A percentile compares a stretch with the other conserved stretches of the same genome.
Evolutionary conservation across 2,113 vertebrate species (phyloP).

Genomic region (Podarcis muralis): DNA sequence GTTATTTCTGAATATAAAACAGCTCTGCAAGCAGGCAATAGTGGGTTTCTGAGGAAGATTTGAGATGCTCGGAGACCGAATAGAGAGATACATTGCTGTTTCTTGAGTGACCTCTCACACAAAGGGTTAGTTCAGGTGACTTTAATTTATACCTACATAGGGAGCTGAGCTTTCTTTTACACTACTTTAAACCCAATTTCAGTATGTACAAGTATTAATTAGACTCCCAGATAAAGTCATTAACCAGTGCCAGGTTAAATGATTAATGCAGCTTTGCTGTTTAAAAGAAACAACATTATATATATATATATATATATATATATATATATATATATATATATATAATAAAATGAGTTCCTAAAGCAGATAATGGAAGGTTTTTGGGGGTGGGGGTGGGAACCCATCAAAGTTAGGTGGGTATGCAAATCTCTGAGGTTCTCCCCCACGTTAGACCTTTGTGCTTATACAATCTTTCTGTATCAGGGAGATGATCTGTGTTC

Average conservation of each 20-base stretch:
- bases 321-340: too few relatives aligned
- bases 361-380: neutral
- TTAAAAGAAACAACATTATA: neutral
- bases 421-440: neutral
- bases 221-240: neutral
- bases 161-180: neutral
- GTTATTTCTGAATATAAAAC: neutral
- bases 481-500: neutral
- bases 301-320: too few relatives aligned
- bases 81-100: neutral
- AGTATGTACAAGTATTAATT: neutral
- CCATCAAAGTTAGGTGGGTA: neutral
- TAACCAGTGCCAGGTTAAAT: conserved; percentile 28
- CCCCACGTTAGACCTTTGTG: neutral
- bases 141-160: neutral
- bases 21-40: neutral
- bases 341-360: neutral
- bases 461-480: neutral
- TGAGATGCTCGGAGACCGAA: neutral
- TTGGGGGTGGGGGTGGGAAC: neutral
- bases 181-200: neutral
- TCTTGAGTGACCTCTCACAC: neutral
- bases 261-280: conserved; percentile 3
- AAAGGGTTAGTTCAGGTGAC: neutral
- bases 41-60: neutral